A percentile compares a stretch with the other conserved stretches of the same genome.
Conservation (phyloP, 2,797 vertebrate species). For the Muscicapa striata region DNA sequence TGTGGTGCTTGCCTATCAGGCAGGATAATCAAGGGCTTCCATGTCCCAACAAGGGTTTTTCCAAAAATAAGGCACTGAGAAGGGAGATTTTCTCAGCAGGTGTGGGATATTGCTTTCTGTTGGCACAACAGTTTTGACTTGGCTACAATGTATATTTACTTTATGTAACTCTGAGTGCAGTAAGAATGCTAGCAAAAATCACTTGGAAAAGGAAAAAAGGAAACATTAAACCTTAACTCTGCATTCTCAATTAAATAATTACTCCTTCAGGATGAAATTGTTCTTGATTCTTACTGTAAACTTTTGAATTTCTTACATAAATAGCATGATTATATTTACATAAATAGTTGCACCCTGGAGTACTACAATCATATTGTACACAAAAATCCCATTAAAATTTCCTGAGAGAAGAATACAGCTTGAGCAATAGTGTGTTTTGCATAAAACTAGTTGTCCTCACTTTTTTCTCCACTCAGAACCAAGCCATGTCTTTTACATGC, state of each 20-base stretch:
- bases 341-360: conserved; percentile 43
- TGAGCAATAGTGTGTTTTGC: background rate
- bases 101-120: background rate
- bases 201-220: conserved; percentile 45
- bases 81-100: conserved; percentile 41
- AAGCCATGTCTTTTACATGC: background rate
- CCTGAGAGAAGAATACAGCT: background rate
- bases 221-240: conserved; percentile 25
- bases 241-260: conserved; percentile 54
- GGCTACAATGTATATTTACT: background rate
- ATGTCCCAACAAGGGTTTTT: background rate
- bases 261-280: conserved; percentile 49
- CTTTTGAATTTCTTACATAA: conserved; percentile 49
- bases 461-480: background rate
- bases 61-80: background rate
- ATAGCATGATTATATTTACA: conserved; percentile 35
- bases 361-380: conserved; percentile 54
- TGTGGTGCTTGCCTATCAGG: background rate
- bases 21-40: background rate
- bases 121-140: background rate
- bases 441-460: background rate
- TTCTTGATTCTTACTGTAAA: conserved; percentile 61
- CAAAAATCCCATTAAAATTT: conserved; percentile 57
- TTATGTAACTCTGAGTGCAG: background rate
- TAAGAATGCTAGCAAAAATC: conserved; percentile 20